Evolutionary conservation across 2,113 vertebrate species (phyloP), one percentile per base, ranked within the genome.

Genomic region (Pterocles burchelli): DNA sequence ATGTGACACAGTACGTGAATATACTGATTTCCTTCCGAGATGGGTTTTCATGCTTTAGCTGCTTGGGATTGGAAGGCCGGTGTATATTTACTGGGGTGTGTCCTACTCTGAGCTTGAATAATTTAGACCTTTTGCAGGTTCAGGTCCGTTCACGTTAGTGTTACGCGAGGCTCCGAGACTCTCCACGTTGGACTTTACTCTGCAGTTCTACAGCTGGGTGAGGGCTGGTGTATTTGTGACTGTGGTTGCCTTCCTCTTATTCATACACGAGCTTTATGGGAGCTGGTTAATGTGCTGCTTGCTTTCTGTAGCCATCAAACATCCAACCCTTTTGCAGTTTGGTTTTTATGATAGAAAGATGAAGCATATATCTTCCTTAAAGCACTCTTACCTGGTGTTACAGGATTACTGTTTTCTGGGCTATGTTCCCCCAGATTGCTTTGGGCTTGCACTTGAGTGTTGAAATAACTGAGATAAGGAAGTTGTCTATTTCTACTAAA

Each of bases 1-100:
- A 20, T 52, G 51, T 2, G 5, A 43, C 18, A 2, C 28, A 46
- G n/a, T 34, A 6, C 0, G 6, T 62, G 76, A 91, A 48, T 43
- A 2, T 34, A n/a, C 22, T 28, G 43, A 45, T 80, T 88, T 80
- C 68, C 55, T 77, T 63, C 7, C 2, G 75, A 67, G 68, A 21
- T 78, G 65, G 62, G 28, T 74, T 94, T 71, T 78, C 61, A 28
- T 62, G 52, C 68, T 90, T 92, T 45, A 72, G 20, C 63, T 90
- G 51, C 55, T 77, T 34, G 31, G 20, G 34, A 34, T 74, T 45
- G 67, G 34, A 59, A 36, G 43, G 38, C 20, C 1, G 1, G 18
- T 71, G 52, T 80, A 59, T 74, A 31, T 70, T 46, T 95, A 52
- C 26, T 36, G 55, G 41, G 52, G 45, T 55, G 34, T 67, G n/a